These are phyloP conservation scores for Lycaon pictus DNA, from an alignment of 2,113 vertebrate species.

Conservation along the genomic window DNA sequence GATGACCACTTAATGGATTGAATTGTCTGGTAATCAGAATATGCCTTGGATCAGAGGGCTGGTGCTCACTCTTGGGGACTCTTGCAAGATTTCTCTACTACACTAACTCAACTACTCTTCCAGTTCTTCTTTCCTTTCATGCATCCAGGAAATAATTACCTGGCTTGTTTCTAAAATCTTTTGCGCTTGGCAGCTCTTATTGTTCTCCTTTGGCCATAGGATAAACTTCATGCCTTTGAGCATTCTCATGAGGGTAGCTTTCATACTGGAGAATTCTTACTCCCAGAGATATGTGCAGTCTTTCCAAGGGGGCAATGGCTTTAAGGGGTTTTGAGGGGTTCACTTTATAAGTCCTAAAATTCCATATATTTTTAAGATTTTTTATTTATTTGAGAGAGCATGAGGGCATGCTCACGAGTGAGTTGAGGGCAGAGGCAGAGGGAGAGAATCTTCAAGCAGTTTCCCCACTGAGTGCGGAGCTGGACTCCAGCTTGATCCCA, in stretches of 20 bases:
- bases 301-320: not conserved
- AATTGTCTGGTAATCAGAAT: slow-evolving; percentile 61
- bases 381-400: not conserved
- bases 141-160: not conserved
- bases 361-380: not conserved
- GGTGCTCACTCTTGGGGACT: not conserved
- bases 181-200: not conserved
- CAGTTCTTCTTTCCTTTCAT: slow-evolving; percentile 11
- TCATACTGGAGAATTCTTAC: slow-evolving; percentile 24
- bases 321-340: slow-evolving; percentile 25
- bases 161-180: slow-evolving; percentile 29
- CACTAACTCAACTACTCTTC: not conserved
- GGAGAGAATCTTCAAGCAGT: not conserved
- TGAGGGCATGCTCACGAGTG: not conserved
- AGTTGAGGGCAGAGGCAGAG: not conserved
- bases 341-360: slow-evolving; percentile 42
- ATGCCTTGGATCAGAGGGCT: not conserved
- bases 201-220: not conserved
- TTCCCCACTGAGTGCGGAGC: not conserved
- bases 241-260: not conserved
- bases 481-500: not conserved
- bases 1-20: slow-evolving; percentile 52
- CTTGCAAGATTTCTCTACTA: not conserved
- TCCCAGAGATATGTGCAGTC: not conserved
- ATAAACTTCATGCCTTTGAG: slow-evolving; percentile 25